phyloP scores from a whole-genome alignment of 2,113 vertebrate genomes.

The Chitala chitala region DNA sequence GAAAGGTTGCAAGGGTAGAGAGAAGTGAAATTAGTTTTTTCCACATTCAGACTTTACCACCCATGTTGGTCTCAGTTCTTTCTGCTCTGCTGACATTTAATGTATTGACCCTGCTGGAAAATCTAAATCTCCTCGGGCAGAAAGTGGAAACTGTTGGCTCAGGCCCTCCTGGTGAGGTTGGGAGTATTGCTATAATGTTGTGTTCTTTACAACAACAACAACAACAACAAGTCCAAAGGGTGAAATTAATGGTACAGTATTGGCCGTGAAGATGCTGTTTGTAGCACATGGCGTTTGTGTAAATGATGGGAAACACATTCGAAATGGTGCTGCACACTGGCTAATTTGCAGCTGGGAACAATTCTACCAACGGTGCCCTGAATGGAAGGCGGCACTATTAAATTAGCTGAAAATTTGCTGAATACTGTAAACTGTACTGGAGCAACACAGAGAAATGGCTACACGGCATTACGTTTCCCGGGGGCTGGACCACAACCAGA shows the following conservation, averaged over 20 bases:
- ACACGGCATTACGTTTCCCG: not conserved
- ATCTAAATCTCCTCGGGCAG: too few relatives aligned
- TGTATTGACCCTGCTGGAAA: too few relatives aligned
- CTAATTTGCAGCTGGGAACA: too few relatives aligned
- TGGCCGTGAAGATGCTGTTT: not conserved
- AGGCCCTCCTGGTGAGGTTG: too few relatives aligned
- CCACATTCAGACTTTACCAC: too few relatives aligned
- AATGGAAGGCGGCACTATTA: too few relatives aligned
- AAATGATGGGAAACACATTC: not conserved
- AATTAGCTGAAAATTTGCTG: slow-evolving; percentile 10
- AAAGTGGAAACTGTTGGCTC: too few relatives aligned
- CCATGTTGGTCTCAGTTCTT: not conserved
- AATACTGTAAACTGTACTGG: not conserved
- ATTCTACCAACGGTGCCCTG: too few relatives aligned
- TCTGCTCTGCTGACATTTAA: not conserved
- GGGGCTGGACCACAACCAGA: not conserved
- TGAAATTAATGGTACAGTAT: not conserved
- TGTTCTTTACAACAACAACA: too few relatives aligned
- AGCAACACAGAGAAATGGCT: not conserved
- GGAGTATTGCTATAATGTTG: too few relatives aligned
- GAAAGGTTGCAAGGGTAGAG: not conserved
- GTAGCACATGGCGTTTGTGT: not conserved
- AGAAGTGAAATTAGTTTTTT: too few relatives aligned
- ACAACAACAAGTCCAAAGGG: too few relatives aligned
- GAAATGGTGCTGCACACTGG: not conserved